These are phyloP conservation scores for Pentamera pediparva DNA, from an alignment of 53 echinoderm and acorn worm species.

Conservation along the genomic window DNA sequence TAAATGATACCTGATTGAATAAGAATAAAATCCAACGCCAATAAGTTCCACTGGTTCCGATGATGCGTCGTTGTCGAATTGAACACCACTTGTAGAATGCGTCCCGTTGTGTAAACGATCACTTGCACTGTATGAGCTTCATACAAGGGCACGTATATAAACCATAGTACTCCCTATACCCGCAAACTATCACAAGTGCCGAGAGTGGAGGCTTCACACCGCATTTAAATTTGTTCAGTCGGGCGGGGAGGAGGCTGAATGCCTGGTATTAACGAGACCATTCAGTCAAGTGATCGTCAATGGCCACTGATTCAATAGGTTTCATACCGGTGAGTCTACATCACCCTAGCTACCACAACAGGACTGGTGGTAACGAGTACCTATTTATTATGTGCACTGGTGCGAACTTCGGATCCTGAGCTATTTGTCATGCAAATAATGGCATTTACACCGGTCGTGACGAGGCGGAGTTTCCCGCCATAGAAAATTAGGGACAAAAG, in stretches of 20 bases:
- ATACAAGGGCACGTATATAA: no score
- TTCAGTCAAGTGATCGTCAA: conserved; percentile 5
- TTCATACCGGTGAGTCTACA: conserved; percentile 10
- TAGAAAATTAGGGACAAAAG: conserved; percentile 19
- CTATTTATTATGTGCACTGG: conserved; percentile 31
- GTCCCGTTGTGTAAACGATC: no score
- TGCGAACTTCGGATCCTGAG: conserved; percentile 31
- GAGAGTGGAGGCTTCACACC: conserved; percentile 6
- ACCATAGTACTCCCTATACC: no score
- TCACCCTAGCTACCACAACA: conserved; percentile 21
- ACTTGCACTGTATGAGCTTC: no score
- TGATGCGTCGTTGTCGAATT: no score
- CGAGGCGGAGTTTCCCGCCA: conserved; percentile 31
- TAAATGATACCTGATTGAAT: no score
- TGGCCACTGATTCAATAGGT: conserved; percentile 21
- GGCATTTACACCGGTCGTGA: conserved; percentile 30
- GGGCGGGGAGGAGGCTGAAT: conserved; percentile 40
- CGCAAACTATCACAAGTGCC: no score
- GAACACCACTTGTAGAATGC: no score
- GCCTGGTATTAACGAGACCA: conserved; percentile 14
- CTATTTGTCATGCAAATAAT: conserved; percentile 32
- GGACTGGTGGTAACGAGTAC: conserved; percentile 19
- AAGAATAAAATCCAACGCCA: no score
- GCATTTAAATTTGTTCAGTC: conserved; percentile 47
- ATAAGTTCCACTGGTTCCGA: no score